Percentiles rank a stretch among this genome's conserved stretches.
phyloP scores from a whole-genome alignment of 2,113 vertebrate genomes.

The Gulo gulo region DNA sequence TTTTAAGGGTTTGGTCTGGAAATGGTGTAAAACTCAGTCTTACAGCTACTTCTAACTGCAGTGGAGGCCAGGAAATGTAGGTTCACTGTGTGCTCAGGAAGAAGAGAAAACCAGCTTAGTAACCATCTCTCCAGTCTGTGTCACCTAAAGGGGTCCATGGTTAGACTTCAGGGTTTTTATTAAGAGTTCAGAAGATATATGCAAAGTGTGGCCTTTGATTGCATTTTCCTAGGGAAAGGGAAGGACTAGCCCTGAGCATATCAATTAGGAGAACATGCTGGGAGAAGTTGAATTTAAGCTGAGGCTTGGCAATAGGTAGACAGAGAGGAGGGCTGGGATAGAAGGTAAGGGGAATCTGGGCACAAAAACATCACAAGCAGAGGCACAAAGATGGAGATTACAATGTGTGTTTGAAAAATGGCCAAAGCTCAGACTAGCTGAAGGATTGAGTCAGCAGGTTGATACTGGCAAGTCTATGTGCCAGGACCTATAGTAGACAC shows the following conservation, averaged over 20 bases:
- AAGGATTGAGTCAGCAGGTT: not conserved
- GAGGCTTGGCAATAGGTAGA: not conserved
- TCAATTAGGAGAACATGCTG: not conserved
- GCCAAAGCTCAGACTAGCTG: not conserved
- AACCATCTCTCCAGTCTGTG: not conserved
- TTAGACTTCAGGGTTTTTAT: not conserved
- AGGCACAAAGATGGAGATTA: not conserved
- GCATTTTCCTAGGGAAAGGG: not conserved
- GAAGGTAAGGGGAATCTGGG: not conserved
- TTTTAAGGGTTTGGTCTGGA: not conserved
- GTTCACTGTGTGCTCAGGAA: not conserved
- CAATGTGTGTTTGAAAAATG: not conserved
- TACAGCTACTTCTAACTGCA: not conserved
- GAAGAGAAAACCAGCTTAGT: not conserved
- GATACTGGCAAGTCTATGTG: not conserved
- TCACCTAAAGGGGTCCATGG: not conserved
- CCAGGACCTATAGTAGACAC: not conserved
- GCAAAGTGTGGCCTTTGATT: not conserved
- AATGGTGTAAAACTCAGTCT: not conserved
- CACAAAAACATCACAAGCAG: not conserved
- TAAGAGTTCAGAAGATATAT: not conserved
- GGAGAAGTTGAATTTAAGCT: not conserved
- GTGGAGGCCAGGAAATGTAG: not conserved
- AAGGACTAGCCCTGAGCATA: not conserved
- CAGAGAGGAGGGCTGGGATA: not conserved